Conservation (phyloP, 2,797 vertebrate species). For the Botia kubotai region DNA sequence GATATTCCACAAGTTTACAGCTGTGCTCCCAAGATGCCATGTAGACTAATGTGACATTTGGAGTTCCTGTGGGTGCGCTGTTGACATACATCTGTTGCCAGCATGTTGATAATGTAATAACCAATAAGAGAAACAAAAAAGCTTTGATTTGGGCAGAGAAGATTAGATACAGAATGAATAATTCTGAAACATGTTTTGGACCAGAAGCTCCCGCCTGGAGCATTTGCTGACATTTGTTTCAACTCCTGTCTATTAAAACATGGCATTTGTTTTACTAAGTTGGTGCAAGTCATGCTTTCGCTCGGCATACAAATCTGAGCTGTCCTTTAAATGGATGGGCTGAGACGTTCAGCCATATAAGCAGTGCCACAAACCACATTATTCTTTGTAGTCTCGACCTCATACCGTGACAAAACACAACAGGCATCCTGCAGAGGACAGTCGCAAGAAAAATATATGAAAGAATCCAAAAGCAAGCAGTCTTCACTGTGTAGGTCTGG, state of each 20-base stretch:
- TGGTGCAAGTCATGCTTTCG: slow-evolving; percentile 15
- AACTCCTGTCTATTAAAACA: slow-evolving; percentile 38
- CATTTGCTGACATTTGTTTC: slow-evolving; percentile 37
- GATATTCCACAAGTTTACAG: slow-evolving; percentile 35
- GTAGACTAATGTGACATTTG: slow-evolving; percentile 42
- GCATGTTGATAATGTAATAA: slow-evolving; percentile 41
- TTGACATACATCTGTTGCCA: slow-evolving; percentile 46
- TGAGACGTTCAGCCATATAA: slow-evolving; percentile 11
- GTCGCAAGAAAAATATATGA: slow-evolving; percentile 35
- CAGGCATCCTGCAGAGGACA: slow-evolving; percentile 21
- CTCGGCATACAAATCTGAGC: slow-evolving; percentile 18
- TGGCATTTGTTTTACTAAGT: slow-evolving; percentile 55
- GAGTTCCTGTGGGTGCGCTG: slow-evolving; percentile 27
- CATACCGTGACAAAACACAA: slow-evolving; percentile 40
- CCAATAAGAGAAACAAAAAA: neutral
- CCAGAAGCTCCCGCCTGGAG: slow-evolving; percentile 23
- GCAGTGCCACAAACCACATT: slow-evolving; percentile 37
- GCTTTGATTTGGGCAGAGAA: slow-evolving; percentile 10
- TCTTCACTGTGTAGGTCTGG: slow-evolving; percentile 5
- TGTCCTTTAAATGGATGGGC: slow-evolving; percentile 25
- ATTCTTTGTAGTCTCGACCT: slow-evolving; percentile 53
- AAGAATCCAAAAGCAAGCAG: slow-evolving; percentile 38
- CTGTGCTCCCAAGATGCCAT: slow-evolving; percentile 22
- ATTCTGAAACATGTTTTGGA: slow-evolving; percentile 29
- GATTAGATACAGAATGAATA: slow-evolving; percentile 32